phyloP scores from a whole-genome alignment of 2,797 vertebrate genomes.

The Epinephelus malabaricus region DNA sequence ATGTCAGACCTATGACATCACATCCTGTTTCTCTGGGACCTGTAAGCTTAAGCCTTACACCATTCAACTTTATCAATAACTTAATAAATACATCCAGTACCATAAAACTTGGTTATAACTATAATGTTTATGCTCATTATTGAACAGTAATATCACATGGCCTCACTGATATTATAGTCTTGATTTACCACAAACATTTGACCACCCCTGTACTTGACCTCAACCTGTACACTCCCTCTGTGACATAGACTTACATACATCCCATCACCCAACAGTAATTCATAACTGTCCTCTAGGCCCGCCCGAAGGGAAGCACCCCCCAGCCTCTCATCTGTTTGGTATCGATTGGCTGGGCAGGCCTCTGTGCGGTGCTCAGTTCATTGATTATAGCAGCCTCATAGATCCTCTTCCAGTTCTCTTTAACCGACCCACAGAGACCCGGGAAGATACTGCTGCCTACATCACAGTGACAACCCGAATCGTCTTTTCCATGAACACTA shows the following conservation, averaged over 20 bases:
- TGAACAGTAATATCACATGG: not conserved
- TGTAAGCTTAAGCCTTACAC: not conserved
- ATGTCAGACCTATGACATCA: not conserved
- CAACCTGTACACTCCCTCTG: slow-evolving; percentile 21
- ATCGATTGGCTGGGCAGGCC: slow-evolving; percentile 65
- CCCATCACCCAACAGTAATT: slow-evolving; percentile 49
- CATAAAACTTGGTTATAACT: not conserved
- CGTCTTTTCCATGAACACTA: slow-evolving; percentile 59
- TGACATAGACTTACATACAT: slow-evolving; percentile 31
- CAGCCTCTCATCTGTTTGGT: slow-evolving; percentile 34
- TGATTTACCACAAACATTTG: slow-evolving; percentile 26
- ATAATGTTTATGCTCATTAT: not conserved
- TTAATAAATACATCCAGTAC: slow-evolving; percentile 8
- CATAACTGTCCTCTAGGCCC: slow-evolving; percentile 47
- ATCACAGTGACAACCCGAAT: slow-evolving; percentile 52
- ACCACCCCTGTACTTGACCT: slow-evolving; percentile 38
- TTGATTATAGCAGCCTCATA: slow-evolving; percentile 72
- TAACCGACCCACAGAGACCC: slow-evolving; percentile 67
- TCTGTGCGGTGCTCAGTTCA: slow-evolving; percentile 60
- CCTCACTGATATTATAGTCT: slow-evolving; percentile 3
- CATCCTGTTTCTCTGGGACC: not conserved
- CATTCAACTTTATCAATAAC: not conserved
- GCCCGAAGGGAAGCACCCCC: not conserved
- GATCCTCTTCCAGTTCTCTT: slow-evolving; percentile 58
- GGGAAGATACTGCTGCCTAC: slow-evolving; percentile 55